Evolutionary conservation across 2,797 vertebrate species (phyloP).

Genomic region (Acanthopagrus latus): DNA sequence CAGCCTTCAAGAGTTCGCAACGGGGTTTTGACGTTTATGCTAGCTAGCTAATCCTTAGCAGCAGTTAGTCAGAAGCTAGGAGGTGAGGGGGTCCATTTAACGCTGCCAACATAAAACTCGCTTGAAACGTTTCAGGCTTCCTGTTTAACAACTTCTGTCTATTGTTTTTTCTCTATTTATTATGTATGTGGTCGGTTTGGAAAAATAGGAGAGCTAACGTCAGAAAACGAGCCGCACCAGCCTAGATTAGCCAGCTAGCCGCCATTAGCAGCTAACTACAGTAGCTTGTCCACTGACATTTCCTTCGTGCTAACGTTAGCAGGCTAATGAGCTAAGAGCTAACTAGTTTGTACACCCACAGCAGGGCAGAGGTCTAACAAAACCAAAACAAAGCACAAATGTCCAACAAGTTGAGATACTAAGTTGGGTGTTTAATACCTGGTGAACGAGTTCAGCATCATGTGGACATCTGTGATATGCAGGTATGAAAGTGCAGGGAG

Average conservation of each 20-base stretch:
- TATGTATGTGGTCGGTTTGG: rapidly evolving
- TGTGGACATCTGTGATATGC: conserved; percentile 16
- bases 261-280: conserved; percentile 30
- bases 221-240: not conserved
- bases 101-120: not conserved
- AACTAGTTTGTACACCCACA: not conserved
- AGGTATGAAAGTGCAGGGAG: conserved; percentile 14
- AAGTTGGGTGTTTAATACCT: conserved; percentile 20
- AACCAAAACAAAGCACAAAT: conserved; percentile 19
- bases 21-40: rapidly evolving
- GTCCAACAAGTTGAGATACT: not conserved
- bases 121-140: too few relatives aligned
- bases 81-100: not conserved
- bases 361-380: not conserved
- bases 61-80: not conserved
- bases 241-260: conserved; percentile 3
- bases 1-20: rapidly evolving
- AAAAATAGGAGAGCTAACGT: not conserved
- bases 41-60: not conserved
- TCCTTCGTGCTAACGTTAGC: conserved; percentile 23
- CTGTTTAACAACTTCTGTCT: rapidly evolving
- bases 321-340: conserved; percentile 15
- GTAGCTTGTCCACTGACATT: conserved; percentile 18
- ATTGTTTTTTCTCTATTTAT: not conserved
- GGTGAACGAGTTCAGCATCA: conserved; percentile 42